Evolutionary conservation across 2,888 invertebrate species (phyloP).

Genomic region (Yponomeuta plumbellus): DNA sequence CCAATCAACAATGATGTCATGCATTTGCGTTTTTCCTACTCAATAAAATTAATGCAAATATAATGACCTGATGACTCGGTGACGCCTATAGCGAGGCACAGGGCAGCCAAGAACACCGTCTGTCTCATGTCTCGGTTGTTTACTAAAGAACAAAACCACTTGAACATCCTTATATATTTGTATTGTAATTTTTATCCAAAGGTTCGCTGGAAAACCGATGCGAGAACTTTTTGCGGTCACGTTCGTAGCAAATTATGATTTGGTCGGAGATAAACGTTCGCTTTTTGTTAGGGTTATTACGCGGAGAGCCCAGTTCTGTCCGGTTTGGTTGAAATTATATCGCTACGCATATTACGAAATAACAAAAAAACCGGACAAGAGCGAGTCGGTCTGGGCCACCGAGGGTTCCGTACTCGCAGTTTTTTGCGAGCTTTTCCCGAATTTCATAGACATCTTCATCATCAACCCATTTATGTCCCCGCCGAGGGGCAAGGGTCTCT

Average conservation of each 20-base stretch:
- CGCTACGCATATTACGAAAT: no score
- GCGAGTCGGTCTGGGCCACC: no score
- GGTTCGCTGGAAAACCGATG: conserved; percentile 19
- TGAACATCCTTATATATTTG: neutral
- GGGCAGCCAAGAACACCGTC: conserved; percentile 36
- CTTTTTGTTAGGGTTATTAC: conserved; percentile 3
- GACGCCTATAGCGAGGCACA: conserved; percentile 28
- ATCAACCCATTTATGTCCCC: no score
- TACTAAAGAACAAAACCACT: conserved; percentile 30
- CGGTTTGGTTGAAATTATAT: no score
- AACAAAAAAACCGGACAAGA: no score
- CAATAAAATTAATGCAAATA: conserved; percentile 25
- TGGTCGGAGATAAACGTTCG: neutral
- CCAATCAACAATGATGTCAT: neutral
- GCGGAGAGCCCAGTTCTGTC: neutral
- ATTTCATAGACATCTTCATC: no score
- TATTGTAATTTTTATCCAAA: conserved; percentile 23
- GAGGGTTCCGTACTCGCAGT: no score
- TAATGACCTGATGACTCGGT: conserved; percentile 32
- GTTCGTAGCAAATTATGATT: neutral
- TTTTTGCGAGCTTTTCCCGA: no score
- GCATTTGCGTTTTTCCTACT: neutral
- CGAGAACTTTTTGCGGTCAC: neutral
- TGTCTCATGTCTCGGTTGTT: conserved; percentile 45
- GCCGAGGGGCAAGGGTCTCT: no score